Conservation (phyloP, 2,888 invertebrate species). For the Epinotia nisella region DNA sequence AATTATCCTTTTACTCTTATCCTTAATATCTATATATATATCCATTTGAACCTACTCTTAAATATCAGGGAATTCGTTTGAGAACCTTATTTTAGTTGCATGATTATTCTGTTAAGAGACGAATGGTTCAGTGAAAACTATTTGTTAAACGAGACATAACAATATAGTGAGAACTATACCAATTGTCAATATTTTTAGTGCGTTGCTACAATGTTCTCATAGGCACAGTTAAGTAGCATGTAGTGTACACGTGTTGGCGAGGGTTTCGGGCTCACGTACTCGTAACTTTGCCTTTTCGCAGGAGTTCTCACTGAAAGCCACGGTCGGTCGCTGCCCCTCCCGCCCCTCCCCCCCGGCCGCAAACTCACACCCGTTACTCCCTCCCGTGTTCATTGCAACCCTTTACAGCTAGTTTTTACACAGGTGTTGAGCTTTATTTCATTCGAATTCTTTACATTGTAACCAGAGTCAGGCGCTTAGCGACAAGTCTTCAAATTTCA, state of each 20-base stretch:
- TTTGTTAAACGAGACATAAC: no score
- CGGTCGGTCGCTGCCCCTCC: slow-evolving; percentile 59
- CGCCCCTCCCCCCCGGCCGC: slow-evolving; percentile 66
- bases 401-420: slow-evolving; percentile 67
- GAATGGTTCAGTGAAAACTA: background rate
- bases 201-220: background rate
- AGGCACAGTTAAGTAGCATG: slow-evolving; percentile 53
- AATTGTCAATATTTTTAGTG: background rate
- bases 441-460: slow-evolving; percentile 24
- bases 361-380: slow-evolving; percentile 60
- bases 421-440: slow-evolving; percentile 42
- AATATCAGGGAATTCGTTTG: background rate
- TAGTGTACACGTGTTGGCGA: slow-evolving; percentile 59
- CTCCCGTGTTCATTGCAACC: slow-evolving; percentile 69
- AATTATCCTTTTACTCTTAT: slow-evolving; percentile 21
- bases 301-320: slow-evolving; percentile 66
- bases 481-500: background rate
- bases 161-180: no score
- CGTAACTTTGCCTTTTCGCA: slow-evolving; percentile 70
- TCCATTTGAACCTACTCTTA: background rate
- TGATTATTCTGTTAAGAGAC: background rate
- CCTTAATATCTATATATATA: background rate
- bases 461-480: background rate
- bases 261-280: slow-evolving; percentile 65
- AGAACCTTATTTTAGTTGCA: background rate